A percentile compares a stretch with the other conserved stretches of the same genome.
phyloP scores from a whole-genome alignment of 2,888 invertebrate genomes.

The Phyllotreta striolata region DNA sequence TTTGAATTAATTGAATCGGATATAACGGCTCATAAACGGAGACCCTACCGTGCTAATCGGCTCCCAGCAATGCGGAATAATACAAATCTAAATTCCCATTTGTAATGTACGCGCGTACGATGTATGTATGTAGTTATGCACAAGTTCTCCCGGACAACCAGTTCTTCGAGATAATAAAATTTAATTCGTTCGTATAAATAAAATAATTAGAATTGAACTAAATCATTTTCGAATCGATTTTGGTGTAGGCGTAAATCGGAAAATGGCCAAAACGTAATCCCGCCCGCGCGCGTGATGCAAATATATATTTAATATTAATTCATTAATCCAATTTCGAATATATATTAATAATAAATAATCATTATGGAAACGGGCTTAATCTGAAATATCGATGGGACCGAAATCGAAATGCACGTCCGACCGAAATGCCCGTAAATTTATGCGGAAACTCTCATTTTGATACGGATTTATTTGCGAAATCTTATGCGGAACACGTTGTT shows the following conservation, averaged over 20 bases:
- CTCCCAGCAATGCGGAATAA: conserved; percentile 25
- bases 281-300: conserved; percentile 6
- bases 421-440: too few species aligned
- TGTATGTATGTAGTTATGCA: too few species aligned
- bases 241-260: too few species aligned
- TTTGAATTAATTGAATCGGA: conserved; percentile 34
- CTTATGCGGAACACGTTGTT: too few species aligned
- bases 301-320: conserved; percentile 20
- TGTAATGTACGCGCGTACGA: conserved; percentile 27
- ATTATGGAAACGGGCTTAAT: conserved; percentile 1
- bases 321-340: conserved; percentile 19
- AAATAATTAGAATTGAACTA: not conserved
- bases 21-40: conserved; percentile 35
- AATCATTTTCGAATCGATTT: too few species aligned
- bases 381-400: not conserved
- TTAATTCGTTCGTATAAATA: conserved; percentile 13
- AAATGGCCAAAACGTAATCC: conserved; percentile 6
- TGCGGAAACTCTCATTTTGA: too few species aligned
- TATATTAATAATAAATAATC: conserved; percentile 16
- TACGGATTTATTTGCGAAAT: too few species aligned
- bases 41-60: conserved; percentile 35
- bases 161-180: too few species aligned
- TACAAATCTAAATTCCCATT: conserved; percentile 35
- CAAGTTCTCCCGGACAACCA: too few species aligned
- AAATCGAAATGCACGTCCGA: too few species aligned